These are phyloP conservation scores for Gymnosoma rotundatum DNA, from an alignment of 2,888 invertebrate species.

Conservation along the genomic window DNA sequence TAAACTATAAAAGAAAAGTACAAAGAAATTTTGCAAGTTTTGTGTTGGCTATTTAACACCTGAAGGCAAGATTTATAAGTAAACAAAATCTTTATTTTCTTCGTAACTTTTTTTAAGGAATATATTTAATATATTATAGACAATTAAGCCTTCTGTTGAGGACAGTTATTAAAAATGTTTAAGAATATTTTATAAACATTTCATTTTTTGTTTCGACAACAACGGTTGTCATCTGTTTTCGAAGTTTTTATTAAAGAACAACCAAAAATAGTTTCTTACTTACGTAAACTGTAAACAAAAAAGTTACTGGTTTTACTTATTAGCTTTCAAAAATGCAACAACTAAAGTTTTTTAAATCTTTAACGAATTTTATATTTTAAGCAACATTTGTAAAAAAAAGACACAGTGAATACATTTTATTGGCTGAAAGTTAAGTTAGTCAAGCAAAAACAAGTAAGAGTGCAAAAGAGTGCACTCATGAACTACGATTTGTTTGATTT, in stretches of 20 bases:
- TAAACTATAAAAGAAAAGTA: neutral
- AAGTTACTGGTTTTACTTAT: neutral
- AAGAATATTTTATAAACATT: conserved; percentile 16
- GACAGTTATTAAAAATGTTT: conserved; percentile 61
- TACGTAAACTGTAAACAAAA: neutral
- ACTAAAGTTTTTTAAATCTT: conserved; percentile 1
- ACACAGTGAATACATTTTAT: neutral
- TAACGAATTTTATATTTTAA: neutral
- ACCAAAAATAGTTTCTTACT: neutral
- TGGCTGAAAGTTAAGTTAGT: neutral
- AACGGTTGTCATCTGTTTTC: conserved; percentile 34
- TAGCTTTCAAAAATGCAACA: conserved; percentile 2
- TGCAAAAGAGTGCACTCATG: no score
- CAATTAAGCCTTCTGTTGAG: conserved; percentile 46
- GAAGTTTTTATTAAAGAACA: conserved; percentile 59
- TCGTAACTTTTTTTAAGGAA: conserved; percentile 27
- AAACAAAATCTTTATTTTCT: conserved; percentile 24
- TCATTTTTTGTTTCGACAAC: neutral
- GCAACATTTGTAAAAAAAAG: neutral
- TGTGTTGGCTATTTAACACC: conserved; percentile 41
- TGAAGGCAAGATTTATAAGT: conserved; percentile 15
- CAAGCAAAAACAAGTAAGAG: no score
- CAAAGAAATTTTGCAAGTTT: conserved; percentile 28
- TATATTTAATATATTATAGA: conserved; percentile 19
- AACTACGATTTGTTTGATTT: no score